A percentile compares a stretch with the other conserved stretches of the same genome.
Conservation (phyloP, 2,797 vertebrate species). For the Lutjanus campechanus region DNA sequence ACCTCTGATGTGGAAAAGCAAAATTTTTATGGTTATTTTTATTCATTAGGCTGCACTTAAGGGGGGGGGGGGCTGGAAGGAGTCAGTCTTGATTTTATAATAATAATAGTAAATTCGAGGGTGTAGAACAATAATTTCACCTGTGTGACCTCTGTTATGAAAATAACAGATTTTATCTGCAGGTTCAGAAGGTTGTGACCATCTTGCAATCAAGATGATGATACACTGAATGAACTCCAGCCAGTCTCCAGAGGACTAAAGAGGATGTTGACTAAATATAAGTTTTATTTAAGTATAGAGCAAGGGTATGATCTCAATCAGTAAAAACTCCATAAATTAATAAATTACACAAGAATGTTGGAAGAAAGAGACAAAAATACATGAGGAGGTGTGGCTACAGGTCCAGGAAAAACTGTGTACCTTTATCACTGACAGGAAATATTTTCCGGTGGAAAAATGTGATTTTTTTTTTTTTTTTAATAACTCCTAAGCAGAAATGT, state of each 20-base stretch:
- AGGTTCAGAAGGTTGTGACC: not conserved
- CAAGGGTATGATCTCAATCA: not conserved
- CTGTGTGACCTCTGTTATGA: not conserved
- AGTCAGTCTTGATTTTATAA: not conserved
- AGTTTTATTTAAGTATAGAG: not conserved
- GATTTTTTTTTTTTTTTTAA: no score
- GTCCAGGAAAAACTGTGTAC: not conserved
- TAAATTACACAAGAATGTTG: no score
- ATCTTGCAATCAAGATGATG: not conserved
- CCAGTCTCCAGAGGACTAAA: not conserved
- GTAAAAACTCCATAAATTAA: not conserved
- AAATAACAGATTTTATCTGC: not conserved
- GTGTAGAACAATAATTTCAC: not conserved
- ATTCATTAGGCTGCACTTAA: not conserved
- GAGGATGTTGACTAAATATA: not conserved
- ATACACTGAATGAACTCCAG: not conserved
- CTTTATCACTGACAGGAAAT: not conserved
- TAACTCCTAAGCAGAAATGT: not conserved
- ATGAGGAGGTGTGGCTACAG: no score
- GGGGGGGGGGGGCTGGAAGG: not conserved
- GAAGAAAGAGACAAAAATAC: not conserved
- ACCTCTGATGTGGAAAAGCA: not conserved
- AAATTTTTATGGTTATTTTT: not conserved
- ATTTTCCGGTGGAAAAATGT: no score
- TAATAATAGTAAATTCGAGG: not conserved